Percentiles rank a stretch among this genome's conserved stretches.
Evolutionary conservation across 2,888 invertebrate species (phyloP).

Genomic region (Carcina quercana): DNA sequence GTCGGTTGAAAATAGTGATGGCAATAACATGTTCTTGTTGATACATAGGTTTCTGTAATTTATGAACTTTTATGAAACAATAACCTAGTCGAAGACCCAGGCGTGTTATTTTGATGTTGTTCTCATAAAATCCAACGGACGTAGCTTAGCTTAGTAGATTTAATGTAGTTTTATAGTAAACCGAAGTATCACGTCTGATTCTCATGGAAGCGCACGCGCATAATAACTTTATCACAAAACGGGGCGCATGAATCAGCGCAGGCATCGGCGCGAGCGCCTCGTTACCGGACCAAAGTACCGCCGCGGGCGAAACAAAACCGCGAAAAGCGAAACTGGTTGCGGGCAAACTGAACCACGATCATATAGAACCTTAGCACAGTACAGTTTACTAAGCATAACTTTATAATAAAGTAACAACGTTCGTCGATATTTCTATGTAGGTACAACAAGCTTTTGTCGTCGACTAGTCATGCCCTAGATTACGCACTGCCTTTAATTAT

Average conservation of each 20-base stretch:
- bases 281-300: background rate
- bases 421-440: background rate
- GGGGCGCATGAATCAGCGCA: background rate
- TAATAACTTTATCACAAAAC: slow-evolving; percentile 2
- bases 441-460: background rate
- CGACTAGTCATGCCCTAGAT: background rate
- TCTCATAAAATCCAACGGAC: background rate
- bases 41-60: background rate
- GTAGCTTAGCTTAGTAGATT: too few species aligned
- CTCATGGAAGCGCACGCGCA: background rate
- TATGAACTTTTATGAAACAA: background rate
- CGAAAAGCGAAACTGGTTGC: background rate
- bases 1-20: background rate
- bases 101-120: background rate
- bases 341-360: too few species aligned
- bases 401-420: background rate
- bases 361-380: too few species aligned
- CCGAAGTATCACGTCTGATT: background rate
- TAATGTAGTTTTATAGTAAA: too few species aligned
- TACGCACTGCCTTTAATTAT: background rate
- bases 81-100: background rate
- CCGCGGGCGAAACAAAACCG: background rate
- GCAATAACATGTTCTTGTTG: background rate
- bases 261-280: background rate
- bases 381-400: too few species aligned